Conservation (phyloP, 2,797 vertebrate genomes). For the Siniperca undulata region DNA sequence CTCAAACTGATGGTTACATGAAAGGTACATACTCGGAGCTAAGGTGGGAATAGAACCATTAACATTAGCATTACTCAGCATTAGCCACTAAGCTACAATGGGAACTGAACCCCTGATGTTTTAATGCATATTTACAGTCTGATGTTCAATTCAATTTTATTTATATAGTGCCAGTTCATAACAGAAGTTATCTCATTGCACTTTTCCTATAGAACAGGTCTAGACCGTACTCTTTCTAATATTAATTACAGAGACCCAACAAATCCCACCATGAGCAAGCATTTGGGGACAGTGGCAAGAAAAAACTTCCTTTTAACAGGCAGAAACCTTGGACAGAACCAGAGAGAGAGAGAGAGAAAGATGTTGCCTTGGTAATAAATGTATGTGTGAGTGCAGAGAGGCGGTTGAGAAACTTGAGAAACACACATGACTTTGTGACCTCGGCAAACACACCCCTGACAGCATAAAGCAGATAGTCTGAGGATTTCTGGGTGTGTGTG, state of each 20-base stretch:
- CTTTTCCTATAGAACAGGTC: too few species aligned
- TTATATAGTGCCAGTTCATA: too few species aligned
- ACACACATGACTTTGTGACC: slow-evolving; percentile 65
- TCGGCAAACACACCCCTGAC: slow-evolving; percentile 57
- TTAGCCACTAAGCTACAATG: background rate
- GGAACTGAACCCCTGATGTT: background rate
- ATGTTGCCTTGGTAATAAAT: slow-evolving; percentile 5
- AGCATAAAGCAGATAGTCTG: slow-evolving; percentile 20
- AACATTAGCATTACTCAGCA: background rate
- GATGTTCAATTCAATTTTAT: background rate
- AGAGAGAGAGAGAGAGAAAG: too few species aligned
- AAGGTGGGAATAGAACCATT: background rate
- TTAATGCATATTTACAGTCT: slow-evolving; percentile 9
- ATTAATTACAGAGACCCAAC: too few species aligned
- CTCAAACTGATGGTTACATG: background rate
- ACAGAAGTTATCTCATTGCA: too few species aligned
- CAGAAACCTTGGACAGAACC: too few species aligned
- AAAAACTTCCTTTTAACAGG: too few species aligned
- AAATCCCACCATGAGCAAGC: too few species aligned
- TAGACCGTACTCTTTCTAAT: too few species aligned
- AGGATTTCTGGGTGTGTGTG: background rate
- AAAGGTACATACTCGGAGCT: background rate
- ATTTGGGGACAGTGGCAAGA: too few species aligned
- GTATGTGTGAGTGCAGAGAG: slow-evolving; percentile 13
- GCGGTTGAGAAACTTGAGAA: slow-evolving; percentile 61